These are phyloP conservation scores for Nothoprocta perdicaria DNA, from an alignment of 2,113 vertebrate genomes.

Conservation along the genomic window DNA sequence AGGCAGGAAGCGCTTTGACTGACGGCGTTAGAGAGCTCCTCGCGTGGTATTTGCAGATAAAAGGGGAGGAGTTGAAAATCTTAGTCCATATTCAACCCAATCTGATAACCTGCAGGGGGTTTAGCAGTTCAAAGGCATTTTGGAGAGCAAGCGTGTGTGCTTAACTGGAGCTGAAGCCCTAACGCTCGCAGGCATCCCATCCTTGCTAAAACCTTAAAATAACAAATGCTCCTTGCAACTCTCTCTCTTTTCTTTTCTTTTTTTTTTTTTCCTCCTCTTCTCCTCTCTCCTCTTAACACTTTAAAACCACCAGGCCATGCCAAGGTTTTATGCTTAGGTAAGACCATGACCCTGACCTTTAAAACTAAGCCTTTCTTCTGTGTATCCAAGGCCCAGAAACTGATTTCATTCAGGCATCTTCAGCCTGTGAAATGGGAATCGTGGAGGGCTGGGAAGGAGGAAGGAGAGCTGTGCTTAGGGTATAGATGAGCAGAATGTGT, in stretches of 20 bases:
- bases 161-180: constrained; percentile 38
- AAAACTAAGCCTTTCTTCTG: neutral
- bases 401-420: neutral
- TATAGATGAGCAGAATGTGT: neutral
- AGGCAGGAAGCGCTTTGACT: constrained; percentile 70
- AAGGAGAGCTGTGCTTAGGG: neutral
- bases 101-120: constrained; percentile 68
- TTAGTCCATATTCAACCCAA: constrained; percentile 42
- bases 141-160: constrained; percentile 37
- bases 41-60: constrained; percentile 65
- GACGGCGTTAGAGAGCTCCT: constrained; percentile 45
- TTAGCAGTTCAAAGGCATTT: constrained; percentile 61
- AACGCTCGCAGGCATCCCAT: constrained; percentile 57
- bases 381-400: constrained; percentile 41
- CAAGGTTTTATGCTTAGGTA: neutral
- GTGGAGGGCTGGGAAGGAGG: constrained; percentile 7
- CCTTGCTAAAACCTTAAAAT: constrained; percentile 48
- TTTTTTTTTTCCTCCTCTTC: neutral
- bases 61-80: constrained; percentile 68
- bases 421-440: neutral
- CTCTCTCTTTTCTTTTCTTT: too few relatives aligned
- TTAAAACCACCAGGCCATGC: constrained; percentile 1
- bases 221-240: constrained; percentile 34
- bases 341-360: constrained; percentile 3
- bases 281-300: neutral